Evolutionary conservation across 2,797 vertebrate genomes (phyloP).

Genomic region (Malacoraja senta): DNA sequence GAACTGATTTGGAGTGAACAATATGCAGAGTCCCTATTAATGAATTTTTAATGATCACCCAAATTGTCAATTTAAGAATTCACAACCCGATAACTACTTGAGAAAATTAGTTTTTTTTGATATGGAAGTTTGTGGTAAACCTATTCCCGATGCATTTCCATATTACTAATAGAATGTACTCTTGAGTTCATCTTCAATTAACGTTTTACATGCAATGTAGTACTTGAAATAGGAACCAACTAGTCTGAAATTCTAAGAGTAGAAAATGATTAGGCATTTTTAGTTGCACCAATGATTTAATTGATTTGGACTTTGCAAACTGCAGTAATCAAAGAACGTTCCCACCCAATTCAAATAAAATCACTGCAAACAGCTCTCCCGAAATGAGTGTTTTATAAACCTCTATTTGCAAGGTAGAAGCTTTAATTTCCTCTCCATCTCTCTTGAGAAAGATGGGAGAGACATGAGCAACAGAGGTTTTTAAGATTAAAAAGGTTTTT

Average conservation of each 20-base stretch:
- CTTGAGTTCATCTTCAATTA: neutral
- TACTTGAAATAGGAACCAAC: neutral
- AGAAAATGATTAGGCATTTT: neutral
- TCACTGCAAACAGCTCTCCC: neutral
- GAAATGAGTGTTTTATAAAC: neutral
- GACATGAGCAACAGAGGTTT: neutral
- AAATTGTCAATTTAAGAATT: neutral
- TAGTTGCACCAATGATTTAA: neutral
- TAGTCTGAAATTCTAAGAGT: neutral
- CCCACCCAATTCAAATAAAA: too few species aligned
- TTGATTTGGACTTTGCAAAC: neutral
- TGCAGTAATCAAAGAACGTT: neutral
- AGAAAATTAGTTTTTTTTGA: neutral
- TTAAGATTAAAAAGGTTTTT: neutral
- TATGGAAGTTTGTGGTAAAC: neutral
- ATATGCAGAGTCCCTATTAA: too few species aligned
- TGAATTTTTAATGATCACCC: too few species aligned
- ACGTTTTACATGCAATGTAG: neutral
- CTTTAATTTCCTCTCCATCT: too few species aligned
- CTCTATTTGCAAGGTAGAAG: neutral
- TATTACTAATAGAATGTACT: neutral
- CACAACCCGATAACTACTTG: neutral
- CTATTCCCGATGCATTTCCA: neutral
- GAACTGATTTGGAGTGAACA: neutral
- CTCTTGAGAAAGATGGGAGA: too few species aligned